A percentile compares a stretch with the other conserved stretches of the same genome.
These are phyloP conservation scores for Nowickia ferox DNA, from an alignment of 2,888 invertebrate genomes.

Conservation along the genomic window DNA sequence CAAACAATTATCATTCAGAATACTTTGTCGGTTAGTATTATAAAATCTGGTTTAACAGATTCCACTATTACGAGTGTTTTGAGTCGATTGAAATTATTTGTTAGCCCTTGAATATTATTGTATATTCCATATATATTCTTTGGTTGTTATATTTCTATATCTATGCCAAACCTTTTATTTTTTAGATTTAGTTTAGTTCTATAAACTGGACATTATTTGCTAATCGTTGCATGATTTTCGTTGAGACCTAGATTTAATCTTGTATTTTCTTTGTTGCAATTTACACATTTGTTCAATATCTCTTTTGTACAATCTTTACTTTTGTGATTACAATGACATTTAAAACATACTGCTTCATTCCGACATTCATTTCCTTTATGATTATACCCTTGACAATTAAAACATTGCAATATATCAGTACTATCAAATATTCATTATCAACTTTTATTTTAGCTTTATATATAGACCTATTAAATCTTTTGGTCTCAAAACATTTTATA, in stretches of 20 bases:
- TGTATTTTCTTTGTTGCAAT: not conserved
- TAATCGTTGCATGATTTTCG: not conserved
- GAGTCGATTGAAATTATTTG: constrained; percentile 5
- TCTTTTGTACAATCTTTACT: not conserved
- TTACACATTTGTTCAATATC: not conserved
- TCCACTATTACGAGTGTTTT: not conserved
- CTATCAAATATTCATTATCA: too few relatives aligned
- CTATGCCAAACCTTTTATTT: not conserved
- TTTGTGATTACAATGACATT: not conserved
- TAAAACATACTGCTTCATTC: not conserved
- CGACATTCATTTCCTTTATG: too few relatives aligned
- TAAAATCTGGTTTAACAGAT: not conserved
- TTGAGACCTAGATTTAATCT: not conserved
- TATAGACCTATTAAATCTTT: too few relatives aligned
- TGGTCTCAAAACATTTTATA: too few relatives aligned
- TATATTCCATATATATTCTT: not conserved
- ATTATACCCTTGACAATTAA: too few relatives aligned
- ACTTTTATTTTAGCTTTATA: too few relatives aligned
- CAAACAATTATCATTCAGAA: too few relatives aligned
- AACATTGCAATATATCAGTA: too few relatives aligned
- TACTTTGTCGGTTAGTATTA: not conserved
- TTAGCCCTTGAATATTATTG: not conserved
- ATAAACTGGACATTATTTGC: not conserved
- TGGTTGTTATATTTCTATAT: not conserved
- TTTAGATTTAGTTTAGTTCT: too few relatives aligned